Conservation (phyloP, 2,113 vertebrate species). For the Uria aalge region DNA sequence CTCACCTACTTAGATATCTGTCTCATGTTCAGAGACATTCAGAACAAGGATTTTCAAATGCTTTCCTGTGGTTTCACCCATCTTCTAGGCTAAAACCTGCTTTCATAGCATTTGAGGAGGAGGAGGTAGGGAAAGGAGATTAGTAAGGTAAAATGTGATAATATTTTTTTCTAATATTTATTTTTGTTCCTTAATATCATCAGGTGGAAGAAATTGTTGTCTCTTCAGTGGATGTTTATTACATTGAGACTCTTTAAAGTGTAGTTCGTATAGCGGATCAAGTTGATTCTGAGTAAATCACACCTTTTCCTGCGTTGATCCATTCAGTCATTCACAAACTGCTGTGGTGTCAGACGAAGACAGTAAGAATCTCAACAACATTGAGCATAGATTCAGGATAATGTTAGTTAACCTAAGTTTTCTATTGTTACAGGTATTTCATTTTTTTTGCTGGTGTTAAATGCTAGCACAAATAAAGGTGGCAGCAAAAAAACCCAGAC, state of each 20-base stretch:
- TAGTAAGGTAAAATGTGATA: not conserved
- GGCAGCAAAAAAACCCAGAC: not conserved
- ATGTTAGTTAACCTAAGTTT: not conserved
- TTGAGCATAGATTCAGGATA: not conserved
- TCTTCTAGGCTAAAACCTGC: not conserved
- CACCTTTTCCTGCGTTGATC: not conserved
- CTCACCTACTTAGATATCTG: not conserved
- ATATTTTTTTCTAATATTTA: not conserved
- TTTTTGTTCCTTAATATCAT: not conserved
- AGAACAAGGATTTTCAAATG: not conserved
- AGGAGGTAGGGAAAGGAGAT: not conserved
- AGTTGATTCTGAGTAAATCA: not conserved
- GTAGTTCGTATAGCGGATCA: not conserved
- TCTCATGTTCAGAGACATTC: not conserved
- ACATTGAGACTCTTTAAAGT: not conserved
- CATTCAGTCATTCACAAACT: not conserved
- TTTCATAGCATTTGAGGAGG: not conserved
- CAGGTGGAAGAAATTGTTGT: not conserved
- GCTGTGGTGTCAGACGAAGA: not conserved
- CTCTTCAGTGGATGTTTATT: not conserved
- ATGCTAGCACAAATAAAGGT: not conserved
- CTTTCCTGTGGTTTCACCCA: not conserved
- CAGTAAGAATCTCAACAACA: not conserved
- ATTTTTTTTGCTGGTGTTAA: not conserved
- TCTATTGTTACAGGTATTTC: not conserved